Base-by-base conservation (phyloP, 2,113 vertebrate species). In the Lipophrys pholis region DNA sequence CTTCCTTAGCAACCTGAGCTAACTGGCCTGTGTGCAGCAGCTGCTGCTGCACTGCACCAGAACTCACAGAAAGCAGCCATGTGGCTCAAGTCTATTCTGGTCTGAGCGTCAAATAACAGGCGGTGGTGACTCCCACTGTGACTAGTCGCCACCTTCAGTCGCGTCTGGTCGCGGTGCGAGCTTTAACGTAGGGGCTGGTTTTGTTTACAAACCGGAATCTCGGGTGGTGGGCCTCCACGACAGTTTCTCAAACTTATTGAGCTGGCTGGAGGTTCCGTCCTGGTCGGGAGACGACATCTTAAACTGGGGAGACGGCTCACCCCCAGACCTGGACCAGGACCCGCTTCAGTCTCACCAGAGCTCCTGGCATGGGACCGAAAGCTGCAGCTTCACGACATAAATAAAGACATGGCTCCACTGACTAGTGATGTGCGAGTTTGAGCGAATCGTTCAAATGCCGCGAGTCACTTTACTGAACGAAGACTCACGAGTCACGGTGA, bases 161-260 rank as follows among this genome's bases (percentile, higher is more conserved):
- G 2, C 2, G 21, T 30, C 4, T 30, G 4, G 4, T 30, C 21
- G 21, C 21, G 21, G 21, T 4, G 21, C 49, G 21, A 17, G 46
- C 42, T 38, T 21, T 48, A 2, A 11, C 45, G 4, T 10, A 42
- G 41, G 10, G 41, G 7, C 15, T 5, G n/a, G 16, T 50, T 77
- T 54, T 74, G 74, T 90, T 79, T 83, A 94, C 96, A 94, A 89
- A 97, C 96, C 95, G 91, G 95, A 89, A 40, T 92, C 91, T 51
- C 91, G 81, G 73, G 90, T 68, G 48, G 91, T 91, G 69, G 94
- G 94, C 87, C 95, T 94, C 86, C 94, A 94, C 69, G 95, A 95
- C 84, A 97, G 93, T 81, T 95, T 96, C 90, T 96, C 96, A 90
- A 97, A 97, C 82, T 80, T 89, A 69, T 88, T 93, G 67, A 93